Conservation (phyloP, 2,113 vertebrate species). For the Burhinus bistriatus region DNA sequence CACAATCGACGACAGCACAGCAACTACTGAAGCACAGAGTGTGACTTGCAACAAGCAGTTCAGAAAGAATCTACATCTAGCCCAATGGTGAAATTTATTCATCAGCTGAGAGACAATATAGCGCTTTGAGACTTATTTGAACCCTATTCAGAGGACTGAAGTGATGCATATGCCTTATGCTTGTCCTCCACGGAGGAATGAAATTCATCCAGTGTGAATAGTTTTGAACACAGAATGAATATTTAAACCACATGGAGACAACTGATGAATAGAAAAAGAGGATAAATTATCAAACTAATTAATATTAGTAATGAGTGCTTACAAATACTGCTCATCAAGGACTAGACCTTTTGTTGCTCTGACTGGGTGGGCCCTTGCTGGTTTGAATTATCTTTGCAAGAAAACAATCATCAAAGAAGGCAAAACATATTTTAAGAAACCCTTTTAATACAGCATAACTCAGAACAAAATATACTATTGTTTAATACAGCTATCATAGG, state of each 20-base stretch:
- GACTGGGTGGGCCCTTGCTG: background rate
- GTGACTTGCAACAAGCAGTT: background rate
- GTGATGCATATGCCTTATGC: conserved; percentile 21
- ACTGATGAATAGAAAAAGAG: conserved; percentile 41
- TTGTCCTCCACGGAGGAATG: conserved; percentile 13
- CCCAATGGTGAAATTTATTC: conserved; percentile 5
- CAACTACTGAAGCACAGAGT: background rate
- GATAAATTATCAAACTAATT: conserved; percentile 60
- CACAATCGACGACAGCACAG: background rate
- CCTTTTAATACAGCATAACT: conserved; percentile 15
- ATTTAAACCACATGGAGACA: conserved; percentile 53
- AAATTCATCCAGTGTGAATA: conserved; percentile 27
- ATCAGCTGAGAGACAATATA: background rate
- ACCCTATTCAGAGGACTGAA: conserved; percentile 19
- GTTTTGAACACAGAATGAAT: conserved; percentile 42
- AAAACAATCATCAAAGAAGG: conserved; percentile 45
- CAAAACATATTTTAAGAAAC: conserved; percentile 40
- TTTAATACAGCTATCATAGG: conserved; percentile 23
- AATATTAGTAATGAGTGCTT: conserved; percentile 66
- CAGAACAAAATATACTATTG: conserved; percentile 31
- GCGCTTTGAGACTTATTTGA: conserved; percentile 5
- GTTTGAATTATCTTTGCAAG: conserved; percentile 60
- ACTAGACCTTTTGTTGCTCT: background rate
- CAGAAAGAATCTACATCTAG: background rate
- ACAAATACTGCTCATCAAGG: conserved; percentile 36